Base-by-base conservation (phyloP, 2,888 invertebrate genomes). In the Eupithecia pulchellata region DNA sequence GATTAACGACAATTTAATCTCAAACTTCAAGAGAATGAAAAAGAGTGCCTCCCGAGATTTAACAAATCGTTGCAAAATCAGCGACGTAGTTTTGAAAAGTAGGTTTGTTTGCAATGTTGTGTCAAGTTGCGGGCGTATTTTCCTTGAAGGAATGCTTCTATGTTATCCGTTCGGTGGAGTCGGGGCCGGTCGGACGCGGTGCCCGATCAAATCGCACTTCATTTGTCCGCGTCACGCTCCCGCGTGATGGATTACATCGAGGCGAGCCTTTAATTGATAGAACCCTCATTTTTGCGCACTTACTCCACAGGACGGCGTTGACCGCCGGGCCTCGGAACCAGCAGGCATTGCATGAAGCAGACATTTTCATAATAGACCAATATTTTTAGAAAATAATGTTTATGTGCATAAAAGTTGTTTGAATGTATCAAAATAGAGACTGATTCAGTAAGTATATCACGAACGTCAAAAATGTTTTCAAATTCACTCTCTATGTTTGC, bases 141-240 rank as follows among this genome's bases (percentile, higher is more conserved):
- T n/a, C n/a, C n/a, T n/a, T n/a, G n/a, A n/a, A n/a, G n/a, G n/a
- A n/a, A n/a, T n/a, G n/a, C n/a, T n/a, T n/a, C n/a, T n/a, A n/a
- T n/a, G n/a, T n/a, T n/a, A n/a, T n/a, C n/a, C n/a, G n/a, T n/a
- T 20, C 47, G 11, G 11, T 25, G 4, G 52, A 52, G 52, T 52
- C 85, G 84, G 88, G 91, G 89, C 89, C 87, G 84, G 83, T 77
- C 82, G 82, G 80, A 77, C 84, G 84, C 83, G 85, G 87, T 83
- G 89, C 84, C 80, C 88, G 90, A 92, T 93, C 90, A 91, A 91
- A 93, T 93, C 90, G 91, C 89, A 92, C 89, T 93, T 92, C 92
- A 93, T 94, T 93, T 93, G 92, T 94, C 91, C 88, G 85, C 84
- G 93, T 93, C 93, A 91, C 83, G 75, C 83, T 79, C 74, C 81